A percentile compares a stretch with the other conserved stretches of the same genome.
Evolutionary conservation across 2,113 vertebrate species (phyloP).

Genomic region (Pangasianodon gigas): DNA sequence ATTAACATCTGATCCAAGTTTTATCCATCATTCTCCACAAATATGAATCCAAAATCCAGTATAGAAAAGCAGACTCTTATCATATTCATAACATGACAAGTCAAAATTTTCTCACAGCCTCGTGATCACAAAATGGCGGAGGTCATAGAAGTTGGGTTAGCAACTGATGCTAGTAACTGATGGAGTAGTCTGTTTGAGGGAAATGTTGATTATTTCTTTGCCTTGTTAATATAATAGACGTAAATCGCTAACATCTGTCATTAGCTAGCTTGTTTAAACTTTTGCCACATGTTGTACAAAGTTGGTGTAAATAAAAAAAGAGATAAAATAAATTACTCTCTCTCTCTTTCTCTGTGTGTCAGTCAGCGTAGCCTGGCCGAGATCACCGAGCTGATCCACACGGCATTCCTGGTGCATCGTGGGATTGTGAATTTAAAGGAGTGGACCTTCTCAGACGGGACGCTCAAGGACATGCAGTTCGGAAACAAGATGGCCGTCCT

Average conservation of each 20-base stretch:
- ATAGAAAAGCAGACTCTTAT: too few relatives aligned
- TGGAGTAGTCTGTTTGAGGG: too few relatives aligned
- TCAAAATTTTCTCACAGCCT: neutral
- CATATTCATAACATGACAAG: neutral
- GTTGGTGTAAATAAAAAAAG: too few relatives aligned
- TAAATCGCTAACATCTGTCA: too few relatives aligned
- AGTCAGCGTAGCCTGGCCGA: conserved; percentile 95
- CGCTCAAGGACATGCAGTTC: conserved; percentile 94
- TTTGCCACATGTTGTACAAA: too few relatives aligned
- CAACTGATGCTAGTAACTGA: too few relatives aligned
- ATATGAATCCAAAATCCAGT: neutral
- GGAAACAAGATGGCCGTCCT: conserved; percentile 98
- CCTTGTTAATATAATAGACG: too few relatives aligned
- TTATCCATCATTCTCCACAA: neutral
- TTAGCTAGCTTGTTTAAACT: too few relatives aligned
- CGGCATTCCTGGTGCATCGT: conserved; percentile 94
- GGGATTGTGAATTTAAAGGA: conserved; percentile 92
- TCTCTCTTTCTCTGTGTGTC: conserved; percentile 26
- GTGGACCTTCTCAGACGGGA: conserved; percentile 86
- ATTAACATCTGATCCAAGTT: neutral
- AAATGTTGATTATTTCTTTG: too few relatives aligned
- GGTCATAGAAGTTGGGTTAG: neutral
- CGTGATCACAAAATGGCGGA: neutral
- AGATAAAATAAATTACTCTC: neutral
- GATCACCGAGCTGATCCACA: conserved; percentile 96